Conservation (phyloP, 2,797 vertebrate genomes). For the Mormyrus hasselquistii region DNA sequence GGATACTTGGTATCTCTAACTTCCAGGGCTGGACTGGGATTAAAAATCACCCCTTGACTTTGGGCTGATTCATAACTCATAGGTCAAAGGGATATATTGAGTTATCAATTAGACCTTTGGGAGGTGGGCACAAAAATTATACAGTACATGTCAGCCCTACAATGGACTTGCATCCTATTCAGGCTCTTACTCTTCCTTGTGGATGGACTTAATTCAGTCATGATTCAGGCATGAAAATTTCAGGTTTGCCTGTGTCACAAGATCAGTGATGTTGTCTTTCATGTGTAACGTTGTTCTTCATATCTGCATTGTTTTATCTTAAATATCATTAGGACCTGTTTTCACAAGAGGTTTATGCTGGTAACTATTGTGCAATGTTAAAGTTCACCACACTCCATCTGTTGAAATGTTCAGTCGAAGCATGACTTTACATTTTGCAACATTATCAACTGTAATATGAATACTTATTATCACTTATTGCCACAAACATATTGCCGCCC, state of each 20-base stretch:
- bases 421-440: not conserved
- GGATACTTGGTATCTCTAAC: not conserved
- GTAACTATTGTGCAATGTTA: not conserved
- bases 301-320: not conserved
- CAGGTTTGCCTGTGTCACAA: not conserved
- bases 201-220: not conserved
- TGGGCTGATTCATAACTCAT: no score
- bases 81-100: no score
- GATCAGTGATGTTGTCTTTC: not conserved
- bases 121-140: no score
- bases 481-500: not conserved
- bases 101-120: no score
- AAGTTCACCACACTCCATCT: not conserved
- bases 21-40: not conserved
- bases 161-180: not conserved
- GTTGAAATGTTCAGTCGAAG: not conserved
- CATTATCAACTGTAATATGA: not conserved
- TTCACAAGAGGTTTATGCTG: not conserved
- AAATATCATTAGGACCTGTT: not conserved
- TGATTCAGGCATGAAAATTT: not conserved
- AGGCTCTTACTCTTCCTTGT: not conserved
- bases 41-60: not conserved
- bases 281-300: not conserved
- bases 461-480: not conserved
- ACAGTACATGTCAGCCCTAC: no score